Conservation (phyloP, 2,888 invertebrate species). For the Halocaridina rubra region DNA sequence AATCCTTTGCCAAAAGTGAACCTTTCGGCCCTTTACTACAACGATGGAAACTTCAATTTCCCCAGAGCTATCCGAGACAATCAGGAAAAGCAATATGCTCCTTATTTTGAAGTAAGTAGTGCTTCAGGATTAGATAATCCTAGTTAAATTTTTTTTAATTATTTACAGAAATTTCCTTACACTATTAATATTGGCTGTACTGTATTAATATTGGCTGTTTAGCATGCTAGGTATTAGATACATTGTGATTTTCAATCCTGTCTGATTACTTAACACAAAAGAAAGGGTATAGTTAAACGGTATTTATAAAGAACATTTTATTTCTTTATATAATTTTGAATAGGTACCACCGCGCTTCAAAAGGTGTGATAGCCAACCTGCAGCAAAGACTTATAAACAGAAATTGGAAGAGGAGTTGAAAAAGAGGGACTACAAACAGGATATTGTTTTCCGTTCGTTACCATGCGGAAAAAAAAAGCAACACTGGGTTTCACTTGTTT, state of each 20-base stretch:
- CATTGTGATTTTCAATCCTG: neutral
- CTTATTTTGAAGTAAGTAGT: conserved; percentile 20
- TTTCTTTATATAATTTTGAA: neutral
- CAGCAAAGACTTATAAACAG: conserved; percentile 1
- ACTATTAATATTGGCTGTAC: too few species aligned
- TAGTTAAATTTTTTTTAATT: too few species aligned
- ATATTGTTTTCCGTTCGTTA: neutral
- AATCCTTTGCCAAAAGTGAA: neutral
- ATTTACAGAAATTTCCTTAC: too few species aligned
- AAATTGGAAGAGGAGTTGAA: conserved; percentile 2
- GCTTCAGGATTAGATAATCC: too few species aligned
- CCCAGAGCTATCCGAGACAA: conserved; percentile 5
- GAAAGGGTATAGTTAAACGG: neutral
- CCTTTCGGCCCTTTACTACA: neutral
- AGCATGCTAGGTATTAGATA: neutral
- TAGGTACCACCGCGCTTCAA: conserved; percentile 30
- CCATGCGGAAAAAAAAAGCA: conserved; percentile 3
- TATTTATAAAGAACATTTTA: neutral
- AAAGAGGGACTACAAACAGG: neutral
- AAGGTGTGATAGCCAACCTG: neutral
- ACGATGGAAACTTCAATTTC: conserved; percentile 4
- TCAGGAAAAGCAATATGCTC: conserved; percentile 31
- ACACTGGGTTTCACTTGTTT: conserved; percentile 10
- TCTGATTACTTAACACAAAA: too few species aligned
- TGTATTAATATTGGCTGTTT: too few species aligned